Evolutionary conservation across 2,888 invertebrate species (phyloP).

Genomic region (Drosophila recens): DNA sequence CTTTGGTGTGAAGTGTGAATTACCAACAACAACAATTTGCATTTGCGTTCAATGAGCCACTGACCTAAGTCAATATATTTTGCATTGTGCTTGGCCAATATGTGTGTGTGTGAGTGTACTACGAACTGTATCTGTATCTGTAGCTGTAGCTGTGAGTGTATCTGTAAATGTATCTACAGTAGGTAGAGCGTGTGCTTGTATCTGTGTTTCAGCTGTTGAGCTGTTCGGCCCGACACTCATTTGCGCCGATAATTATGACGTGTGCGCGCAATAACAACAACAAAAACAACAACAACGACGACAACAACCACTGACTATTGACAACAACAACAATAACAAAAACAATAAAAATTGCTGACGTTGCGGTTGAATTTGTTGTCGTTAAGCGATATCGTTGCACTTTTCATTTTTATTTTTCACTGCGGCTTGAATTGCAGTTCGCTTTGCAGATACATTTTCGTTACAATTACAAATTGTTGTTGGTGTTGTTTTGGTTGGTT

Average conservation of each 20-base stretch:
- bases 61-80: slow-evolving; percentile 83
- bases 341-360: slow-evolving; percentile 17
- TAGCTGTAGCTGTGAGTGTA: slow-evolving; percentile 45
- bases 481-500: slow-evolving; percentile 1
- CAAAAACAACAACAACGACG: slow-evolving; percentile 15
- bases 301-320: slow-evolving; percentile 18
- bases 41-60: slow-evolving; percentile 84
- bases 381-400: slow-evolving; percentile 72
- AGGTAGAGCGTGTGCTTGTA: slow-evolving; percentile 19
- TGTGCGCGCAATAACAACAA: slow-evolving; percentile 61
- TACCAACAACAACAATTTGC: slow-evolving; percentile 76
- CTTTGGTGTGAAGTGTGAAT: slow-evolving; percentile 73
- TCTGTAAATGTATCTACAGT: slow-evolving; percentile 42
- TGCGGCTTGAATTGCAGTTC: slow-evolving; percentile 64
- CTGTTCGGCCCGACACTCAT: slow-evolving; percentile 53
- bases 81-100: slow-evolving; percentile 69
- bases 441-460: slow-evolving; percentile 46
- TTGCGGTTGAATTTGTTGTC: slow-evolving; percentile 32
- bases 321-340: slow-evolving; percentile 29
- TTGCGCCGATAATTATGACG: slow-evolving; percentile 78
- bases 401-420: slow-evolving; percentile 60
- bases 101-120: slow-evolving; percentile 27
- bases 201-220: slow-evolving; percentile 36
- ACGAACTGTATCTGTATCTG: slow-evolving; percentile 37
- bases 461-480: slow-evolving; percentile 43